These are phyloP conservation scores for Chorisops tibialis DNA, from an alignment of 2,888 invertebrate species.

Conservation along the genomic window DNA sequence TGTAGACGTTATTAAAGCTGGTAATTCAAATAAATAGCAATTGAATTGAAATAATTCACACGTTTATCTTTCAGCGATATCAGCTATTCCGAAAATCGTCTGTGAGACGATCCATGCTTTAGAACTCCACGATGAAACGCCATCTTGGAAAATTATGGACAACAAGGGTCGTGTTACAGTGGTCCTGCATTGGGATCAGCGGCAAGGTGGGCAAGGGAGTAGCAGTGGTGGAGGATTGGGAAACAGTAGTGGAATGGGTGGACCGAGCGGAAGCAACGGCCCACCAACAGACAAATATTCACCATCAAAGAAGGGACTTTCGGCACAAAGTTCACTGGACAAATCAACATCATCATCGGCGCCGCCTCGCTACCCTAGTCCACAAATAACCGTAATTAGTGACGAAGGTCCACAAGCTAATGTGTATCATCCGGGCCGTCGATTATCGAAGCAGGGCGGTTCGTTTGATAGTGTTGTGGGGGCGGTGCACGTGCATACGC, in stretches of 20 bases:
- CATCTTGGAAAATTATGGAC: conserved; percentile 98
- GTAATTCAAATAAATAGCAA: conserved; percentile 54
- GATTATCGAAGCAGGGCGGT: conserved; percentile 60
- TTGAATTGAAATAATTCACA: not conserved
- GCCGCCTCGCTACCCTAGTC: conserved; percentile 60
- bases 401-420: conserved; percentile 73
- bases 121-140: conserved; percentile 93
- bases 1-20: conserved; percentile 92
- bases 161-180: conserved; percentile 95
- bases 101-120: conserved; percentile 95
- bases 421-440: conserved; percentile 51
- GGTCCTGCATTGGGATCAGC: conserved; percentile 95
- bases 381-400: conserved; percentile 92
- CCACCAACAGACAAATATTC: conserved; percentile 51
- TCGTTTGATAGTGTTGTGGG: conserved; percentile 65
- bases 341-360: conserved; percentile 51
- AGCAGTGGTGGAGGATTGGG: conserved; percentile 53
- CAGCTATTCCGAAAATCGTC: conserved; percentile 93
- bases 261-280: conserved; percentile 46
- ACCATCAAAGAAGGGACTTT: conserved; percentile 54
- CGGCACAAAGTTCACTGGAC: conserved; percentile 64
- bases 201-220: conserved; percentile 58
- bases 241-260: conserved; percentile 45
- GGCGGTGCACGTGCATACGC: conserved; percentile 76
- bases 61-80: conserved; percentile 70